Conservation (phyloP, 1,140 invertebrate genomes). For the Pomacea maculata region DNA sequence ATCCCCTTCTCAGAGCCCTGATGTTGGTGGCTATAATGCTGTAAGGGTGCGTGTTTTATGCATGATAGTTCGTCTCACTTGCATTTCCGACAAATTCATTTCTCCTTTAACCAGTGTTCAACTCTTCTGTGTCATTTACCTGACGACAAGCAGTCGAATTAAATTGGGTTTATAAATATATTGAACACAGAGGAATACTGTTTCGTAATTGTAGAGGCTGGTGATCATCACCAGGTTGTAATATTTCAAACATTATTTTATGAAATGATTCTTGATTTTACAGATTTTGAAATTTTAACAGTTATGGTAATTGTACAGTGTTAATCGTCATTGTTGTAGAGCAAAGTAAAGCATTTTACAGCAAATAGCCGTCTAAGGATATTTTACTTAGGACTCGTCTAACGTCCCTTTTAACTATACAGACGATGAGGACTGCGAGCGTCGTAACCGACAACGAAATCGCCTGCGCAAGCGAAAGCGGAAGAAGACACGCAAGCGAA, state of each 20-base stretch:
- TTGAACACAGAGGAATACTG: neutral
- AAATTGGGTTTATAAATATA: too few relatives aligned
- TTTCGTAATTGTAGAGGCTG: neutral
- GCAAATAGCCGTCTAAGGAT: too few relatives aligned
- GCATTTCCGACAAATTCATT: neutral
- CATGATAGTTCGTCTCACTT: conserved; percentile 10
- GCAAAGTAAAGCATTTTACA: too few relatives aligned
- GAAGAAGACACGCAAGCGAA: conserved; percentile 17
- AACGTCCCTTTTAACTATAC: too few relatives aligned
- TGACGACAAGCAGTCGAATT: neutral
- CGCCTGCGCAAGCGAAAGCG: conserved; percentile 23
- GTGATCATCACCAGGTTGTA: too few relatives aligned
- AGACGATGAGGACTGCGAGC: conserved; percentile 20
- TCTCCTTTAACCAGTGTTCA: neutral
- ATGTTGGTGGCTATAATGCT: neutral
- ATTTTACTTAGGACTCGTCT: too few relatives aligned
- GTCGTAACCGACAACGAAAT: conserved; percentile 16
- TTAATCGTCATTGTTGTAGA: too few relatives aligned
- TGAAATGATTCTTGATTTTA: too few relatives aligned
- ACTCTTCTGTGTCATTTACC: neutral
- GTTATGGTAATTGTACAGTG: too few relatives aligned
- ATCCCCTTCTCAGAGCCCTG: neutral
- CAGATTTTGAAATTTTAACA: too few relatives aligned
- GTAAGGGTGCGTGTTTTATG: conserved; percentile 12
- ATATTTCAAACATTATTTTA: too few relatives aligned